Conservation (phyloP, 2,888 invertebrate species). For the Lasius platythorax region DNA sequence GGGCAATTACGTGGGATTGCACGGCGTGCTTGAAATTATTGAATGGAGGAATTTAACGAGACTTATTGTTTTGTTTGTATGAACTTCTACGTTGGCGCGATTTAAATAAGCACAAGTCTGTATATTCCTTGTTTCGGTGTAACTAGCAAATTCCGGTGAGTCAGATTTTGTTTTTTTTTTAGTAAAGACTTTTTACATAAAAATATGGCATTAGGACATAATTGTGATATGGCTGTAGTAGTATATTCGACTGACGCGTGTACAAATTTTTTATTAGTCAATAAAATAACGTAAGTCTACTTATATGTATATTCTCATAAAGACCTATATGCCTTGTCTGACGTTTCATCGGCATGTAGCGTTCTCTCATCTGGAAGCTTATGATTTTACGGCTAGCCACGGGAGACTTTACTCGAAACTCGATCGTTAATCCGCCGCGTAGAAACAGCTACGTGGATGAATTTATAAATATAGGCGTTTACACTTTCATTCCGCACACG, state of each 20-base stretch:
- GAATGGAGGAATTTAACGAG: slow-evolving; percentile 42
- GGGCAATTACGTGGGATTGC: slow-evolving; percentile 43
- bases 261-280: not conserved
- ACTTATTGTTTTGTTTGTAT: slow-evolving; percentile 27
- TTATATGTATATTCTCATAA: not conserved
- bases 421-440: slow-evolving; percentile 70
- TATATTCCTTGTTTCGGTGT: not conserved
- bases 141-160: not conserved
- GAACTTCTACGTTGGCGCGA: not conserved
- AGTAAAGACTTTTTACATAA: not conserved
- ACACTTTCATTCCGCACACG: slow-evolving; percentile 56
- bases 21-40: slow-evolving; percentile 34
- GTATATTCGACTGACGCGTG: not conserved
- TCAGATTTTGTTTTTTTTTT: not conserved
- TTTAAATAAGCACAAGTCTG: not conserved
- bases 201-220: not conserved
- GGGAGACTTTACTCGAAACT: slow-evolving; percentile 66
- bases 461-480: slow-evolving; percentile 56
- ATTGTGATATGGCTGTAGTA: not conserved
- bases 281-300: not conserved
- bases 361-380: slow-evolving; percentile 18
- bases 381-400: slow-evolving; percentile 39
- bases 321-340: not conserved
- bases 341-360: slow-evolving; percentile 1
- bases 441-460: slow-evolving; percentile 56